Percentiles rank a stretch among this genome's conserved stretches.
Evolutionary conservation across 2,113 vertebrate species (phyloP).

Genomic region (Procavia capensis): DNA sequence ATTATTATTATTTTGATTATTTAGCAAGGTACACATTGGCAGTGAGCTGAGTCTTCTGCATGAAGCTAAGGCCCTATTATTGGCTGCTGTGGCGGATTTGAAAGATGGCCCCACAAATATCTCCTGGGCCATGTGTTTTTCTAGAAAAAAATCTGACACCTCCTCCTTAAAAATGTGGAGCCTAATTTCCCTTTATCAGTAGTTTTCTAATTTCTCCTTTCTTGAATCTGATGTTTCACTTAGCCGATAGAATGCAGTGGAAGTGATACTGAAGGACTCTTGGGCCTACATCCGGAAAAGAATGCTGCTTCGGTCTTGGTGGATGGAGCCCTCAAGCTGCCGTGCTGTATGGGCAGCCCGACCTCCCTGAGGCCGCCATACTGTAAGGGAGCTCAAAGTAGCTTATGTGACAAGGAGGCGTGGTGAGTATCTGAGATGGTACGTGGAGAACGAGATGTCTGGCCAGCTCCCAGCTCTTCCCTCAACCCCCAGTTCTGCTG

Average conservation of each 20-base stretch:
- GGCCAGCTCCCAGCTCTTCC: background rate
- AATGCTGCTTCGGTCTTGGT: background rate
- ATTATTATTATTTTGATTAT: no score
- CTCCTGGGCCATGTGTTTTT: background rate
- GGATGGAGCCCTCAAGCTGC: background rate
- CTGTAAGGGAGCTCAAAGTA: background rate
- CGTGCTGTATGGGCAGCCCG: background rate
- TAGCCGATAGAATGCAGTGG: background rate
- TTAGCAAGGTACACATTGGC: background rate
- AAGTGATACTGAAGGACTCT: background rate
- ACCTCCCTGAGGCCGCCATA: background rate
- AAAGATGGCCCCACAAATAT: background rate
- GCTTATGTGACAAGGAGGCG: background rate
- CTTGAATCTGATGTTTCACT: background rate
- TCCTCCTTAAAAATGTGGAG: background rate
- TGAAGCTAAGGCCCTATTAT: background rate
- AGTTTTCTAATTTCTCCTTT: background rate
- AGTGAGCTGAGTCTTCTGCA: background rate
- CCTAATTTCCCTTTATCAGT: background rate
- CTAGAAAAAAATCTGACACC: background rate
- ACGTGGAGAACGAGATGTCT: background rate
- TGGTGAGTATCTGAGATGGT: background rate
- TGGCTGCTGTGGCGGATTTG: background rate
- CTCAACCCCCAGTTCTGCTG: accelerated
- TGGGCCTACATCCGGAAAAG: background rate